A percentile compares a stretch with the other conserved stretches of the same genome.
These are phyloP conservation scores for Scaptomyza pallida DNA, from an alignment of 1,140 invertebrate species.

Conservation along the genomic window DNA sequence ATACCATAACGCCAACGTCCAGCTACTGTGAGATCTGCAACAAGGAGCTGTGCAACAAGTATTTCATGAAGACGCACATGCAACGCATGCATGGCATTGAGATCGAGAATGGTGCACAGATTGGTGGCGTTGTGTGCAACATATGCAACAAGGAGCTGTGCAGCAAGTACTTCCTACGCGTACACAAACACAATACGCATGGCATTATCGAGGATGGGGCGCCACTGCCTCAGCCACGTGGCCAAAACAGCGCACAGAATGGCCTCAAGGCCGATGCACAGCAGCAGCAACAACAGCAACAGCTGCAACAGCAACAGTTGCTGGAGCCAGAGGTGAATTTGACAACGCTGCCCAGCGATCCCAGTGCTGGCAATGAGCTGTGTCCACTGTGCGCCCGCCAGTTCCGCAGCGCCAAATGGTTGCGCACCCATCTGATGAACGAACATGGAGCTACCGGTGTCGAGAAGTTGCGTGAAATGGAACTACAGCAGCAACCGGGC, in stretches of 20 bases:
- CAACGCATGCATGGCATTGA: slow-evolving; percentile 99
- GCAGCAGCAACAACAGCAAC: slow-evolving; percentile 68
- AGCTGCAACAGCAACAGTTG: slow-evolving; percentile 83
- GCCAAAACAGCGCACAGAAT: slow-evolving; percentile 67
- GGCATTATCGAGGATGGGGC: slow-evolving; percentile 92
- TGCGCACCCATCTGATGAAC: slow-evolving; percentile 93
- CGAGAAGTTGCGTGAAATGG: slow-evolving; percentile 89
- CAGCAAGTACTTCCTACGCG: slow-evolving; percentile 98
- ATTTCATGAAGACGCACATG: slow-evolving; percentile 99
- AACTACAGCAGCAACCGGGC: slow-evolving; percentile 79
- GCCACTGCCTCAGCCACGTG: slow-evolving; percentile 85
- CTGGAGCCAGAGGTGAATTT: slow-evolving; percentile 70
- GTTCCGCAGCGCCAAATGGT: slow-evolving; percentile 95
- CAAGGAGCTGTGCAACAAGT: slow-evolving; percentile 99
- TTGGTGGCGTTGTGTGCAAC: slow-evolving; percentile 97
- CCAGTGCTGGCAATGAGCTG: slow-evolving; percentile 85
- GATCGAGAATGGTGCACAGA: slow-evolving; percentile 94
- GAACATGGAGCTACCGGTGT: slow-evolving; percentile 92
- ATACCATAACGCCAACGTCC: slow-evolving; percentile 88
- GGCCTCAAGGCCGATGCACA: slow-evolving; percentile 84
- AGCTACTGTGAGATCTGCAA: slow-evolving; percentile 99
- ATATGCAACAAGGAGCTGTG: slow-evolving; percentile 98
- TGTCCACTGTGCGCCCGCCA: slow-evolving; percentile 94
- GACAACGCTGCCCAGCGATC: slow-evolving; percentile 43
- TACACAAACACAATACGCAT: slow-evolving; percentile 99